Evolutionary conservation across 2,797 vertebrate genomes (phyloP), one percentile per base, ranked within the genome.

Genomic region (Nyctibius grandis): DNA sequence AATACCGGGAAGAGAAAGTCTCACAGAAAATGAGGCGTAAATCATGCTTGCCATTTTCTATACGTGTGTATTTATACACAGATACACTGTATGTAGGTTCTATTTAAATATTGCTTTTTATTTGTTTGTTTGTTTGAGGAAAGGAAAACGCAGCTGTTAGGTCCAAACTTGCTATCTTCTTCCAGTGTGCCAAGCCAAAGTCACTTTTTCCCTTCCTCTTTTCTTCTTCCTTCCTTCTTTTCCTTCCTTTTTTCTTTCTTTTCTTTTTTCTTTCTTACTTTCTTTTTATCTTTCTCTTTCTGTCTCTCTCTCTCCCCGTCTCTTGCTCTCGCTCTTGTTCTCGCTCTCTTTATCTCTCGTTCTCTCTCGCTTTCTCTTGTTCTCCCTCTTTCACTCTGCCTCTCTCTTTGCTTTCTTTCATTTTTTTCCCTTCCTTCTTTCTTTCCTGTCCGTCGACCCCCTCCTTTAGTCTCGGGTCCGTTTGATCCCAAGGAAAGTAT

Each of bases 401-500:
- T 18, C 5, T 31, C 15, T 20, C 40, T 42, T 42, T 42, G 42
- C 40, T 28, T 21, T 42, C 40, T 45, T 28, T 64, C 15, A n/a
- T 15, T 22, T 15, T 25, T 22, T 47, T 26, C 64, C 13, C 29
- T 9, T 23, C 31, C 9, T 10, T 61, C 3, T 15, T n/a, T 45
- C 31, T 60, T 67, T 73, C 64, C 51, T 76, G 57, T 60, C 54
- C 29, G 12, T 48, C 70, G 74, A 60, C 79, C 53, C 72, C 73
- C 60, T 80, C 89, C 87, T 95, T 95, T 84, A 53, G 21, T 76
- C 78, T 96, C 85, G 59, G 80, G 64, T 83, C 67, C 63, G 63
- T 98, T 97, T 97, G 97, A 98, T 98, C 97, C 97, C 84, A 72
- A 91, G 79, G 88, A 97, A 97, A 88, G 83, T 94, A 97, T 98